phyloP scores from a whole-genome alignment of 2,797 vertebrate species.

The Siniperca undulata region DNA sequence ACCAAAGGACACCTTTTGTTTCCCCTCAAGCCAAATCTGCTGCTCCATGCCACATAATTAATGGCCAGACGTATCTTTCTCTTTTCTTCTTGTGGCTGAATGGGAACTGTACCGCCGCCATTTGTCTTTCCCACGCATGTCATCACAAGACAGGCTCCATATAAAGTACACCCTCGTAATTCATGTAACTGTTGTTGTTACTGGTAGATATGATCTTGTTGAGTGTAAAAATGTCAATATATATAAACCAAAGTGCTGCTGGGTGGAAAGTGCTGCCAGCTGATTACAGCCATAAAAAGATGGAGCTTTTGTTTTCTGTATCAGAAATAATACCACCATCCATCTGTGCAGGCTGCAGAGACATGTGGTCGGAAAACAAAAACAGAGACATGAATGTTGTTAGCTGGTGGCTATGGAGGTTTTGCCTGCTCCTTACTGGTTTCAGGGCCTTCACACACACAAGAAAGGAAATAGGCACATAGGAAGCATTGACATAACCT shows the following conservation, averaged over 20 bases:
- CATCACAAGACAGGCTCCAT: slow-evolving; percentile 38
- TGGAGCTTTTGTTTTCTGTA: slow-evolving; percentile 29
- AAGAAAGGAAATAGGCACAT: neutral
- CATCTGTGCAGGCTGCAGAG: slow-evolving; percentile 22
- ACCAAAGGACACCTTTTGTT: slow-evolving; percentile 75
- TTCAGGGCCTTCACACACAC: neutral
- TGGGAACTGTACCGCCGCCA: slow-evolving; percentile 59
- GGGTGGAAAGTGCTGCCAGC: slow-evolving; percentile 38
- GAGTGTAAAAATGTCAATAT: slow-evolving; percentile 28
- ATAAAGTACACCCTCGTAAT: slow-evolving; percentile 35
- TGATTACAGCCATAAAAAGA: slow-evolving; percentile 41
- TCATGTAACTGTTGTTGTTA: slow-evolving; percentile 29
- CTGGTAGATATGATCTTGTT: slow-evolving; percentile 43
- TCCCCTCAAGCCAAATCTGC: slow-evolving; percentile 62
- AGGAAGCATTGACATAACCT: neutral
- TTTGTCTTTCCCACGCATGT: slow-evolving; percentile 75
- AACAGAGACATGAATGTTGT: slow-evolving; percentile 20
- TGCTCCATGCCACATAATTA: slow-evolving; percentile 73
- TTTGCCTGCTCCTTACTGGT: neutral
- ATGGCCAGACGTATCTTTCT: slow-evolving; percentile 66
- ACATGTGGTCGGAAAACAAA: slow-evolving; percentile 20
- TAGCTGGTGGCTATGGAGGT: slow-evolving; percentile 2
- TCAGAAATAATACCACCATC: slow-evolving; percentile 37
- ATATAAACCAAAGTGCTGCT: slow-evolving; percentile 12
- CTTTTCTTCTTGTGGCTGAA: slow-evolving; percentile 47